Evolutionary conservation across 1,140 invertebrate species (phyloP).

Genomic region (Drosophila ironensis): DNA sequence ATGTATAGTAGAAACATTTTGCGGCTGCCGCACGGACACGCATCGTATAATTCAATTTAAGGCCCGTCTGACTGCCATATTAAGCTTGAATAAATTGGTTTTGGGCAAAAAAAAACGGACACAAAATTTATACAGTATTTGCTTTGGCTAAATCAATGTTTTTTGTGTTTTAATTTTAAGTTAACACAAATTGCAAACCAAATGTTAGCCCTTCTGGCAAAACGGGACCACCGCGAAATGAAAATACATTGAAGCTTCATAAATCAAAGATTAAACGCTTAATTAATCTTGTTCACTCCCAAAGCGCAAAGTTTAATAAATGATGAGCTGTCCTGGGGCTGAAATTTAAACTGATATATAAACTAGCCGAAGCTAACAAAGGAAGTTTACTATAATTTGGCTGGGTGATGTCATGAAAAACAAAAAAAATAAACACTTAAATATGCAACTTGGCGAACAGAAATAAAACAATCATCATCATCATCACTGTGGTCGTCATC

Average conservation of each 20-base stretch:
- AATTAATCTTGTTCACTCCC: slow-evolving; percentile 61
- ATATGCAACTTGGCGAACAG: neutral
- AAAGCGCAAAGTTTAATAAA: slow-evolving; percentile 15
- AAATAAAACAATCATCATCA: too few species aligned
- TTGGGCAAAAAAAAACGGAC: slow-evolving; percentile 15
- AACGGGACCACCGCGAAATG: slow-evolving; percentile 27
- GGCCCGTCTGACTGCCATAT: slow-evolving; percentile 34
- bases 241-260: slow-evolving; percentile 40
- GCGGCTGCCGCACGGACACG: slow-evolving; percentile 31
- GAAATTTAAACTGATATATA: slow-evolving; percentile 22
- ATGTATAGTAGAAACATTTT: slow-evolving; percentile 5
- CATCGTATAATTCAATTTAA: slow-evolving; percentile 43
- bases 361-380: slow-evolving; percentile 7
- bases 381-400: slow-evolving; percentile 15
- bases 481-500: slow-evolving; percentile 41
- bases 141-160: slow-evolving; percentile 17
- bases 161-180: slow-evolving; percentile 36
- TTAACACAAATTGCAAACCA: slow-evolving; percentile 25
- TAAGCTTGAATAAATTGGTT: slow-evolving; percentile 44
- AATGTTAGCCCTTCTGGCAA: neutral
- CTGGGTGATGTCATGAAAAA: slow-evolving; percentile 26
- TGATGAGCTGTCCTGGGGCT: slow-evolving; percentile 5
- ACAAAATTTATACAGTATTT: slow-evolving; percentile 29
- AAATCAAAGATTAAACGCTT: slow-evolving; percentile 62
- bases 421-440: slow-evolving; percentile 18